Conservation (phyloP, 2,797 vertebrate species). For the Melanotaenia nigrans region DNA sequence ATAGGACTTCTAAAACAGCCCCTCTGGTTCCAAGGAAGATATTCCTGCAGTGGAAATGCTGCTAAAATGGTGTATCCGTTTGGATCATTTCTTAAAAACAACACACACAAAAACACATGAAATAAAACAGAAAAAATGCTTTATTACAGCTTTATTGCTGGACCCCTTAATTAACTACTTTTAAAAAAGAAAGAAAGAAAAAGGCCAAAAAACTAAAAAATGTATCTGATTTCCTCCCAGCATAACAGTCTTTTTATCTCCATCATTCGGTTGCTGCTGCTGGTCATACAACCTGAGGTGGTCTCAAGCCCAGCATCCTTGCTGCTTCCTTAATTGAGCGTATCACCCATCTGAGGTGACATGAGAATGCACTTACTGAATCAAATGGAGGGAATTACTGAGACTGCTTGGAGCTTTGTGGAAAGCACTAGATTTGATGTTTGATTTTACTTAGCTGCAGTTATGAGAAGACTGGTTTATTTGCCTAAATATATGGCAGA, state of each 20-base stretch:
- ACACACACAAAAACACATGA: no score
- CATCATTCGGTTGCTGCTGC: constrained; percentile 12
- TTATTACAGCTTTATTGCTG: no score
- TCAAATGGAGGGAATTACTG: constrained; percentile 63
- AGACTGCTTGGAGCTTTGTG: constrained; percentile 42
- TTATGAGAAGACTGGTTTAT: constrained; percentile 42
- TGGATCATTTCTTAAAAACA: not conserved
- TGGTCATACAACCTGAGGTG: constrained; percentile 36
- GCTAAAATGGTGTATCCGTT: not conserved
- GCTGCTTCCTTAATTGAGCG: no score
- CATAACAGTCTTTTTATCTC: no score
- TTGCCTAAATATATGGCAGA: constrained; percentile 38
- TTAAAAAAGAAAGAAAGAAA: not conserved
- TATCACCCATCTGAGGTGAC: constrained; percentile 26
- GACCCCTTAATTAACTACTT: no score
- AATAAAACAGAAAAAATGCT: no score
- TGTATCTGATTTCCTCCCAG: not conserved
- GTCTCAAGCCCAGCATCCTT: constrained; percentile 16
- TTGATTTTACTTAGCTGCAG: constrained; percentile 51
- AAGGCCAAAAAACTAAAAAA: not conserved
- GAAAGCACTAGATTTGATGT: constrained; percentile 56
- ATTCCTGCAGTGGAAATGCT: no score
- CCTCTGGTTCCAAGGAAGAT: no score
- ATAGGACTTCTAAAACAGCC: no score
- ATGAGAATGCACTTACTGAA: constrained; percentile 34